Evolutionary conservation across 1,140 invertebrate genomes (phyloP).

Genomic region (Apis florea): DNA sequence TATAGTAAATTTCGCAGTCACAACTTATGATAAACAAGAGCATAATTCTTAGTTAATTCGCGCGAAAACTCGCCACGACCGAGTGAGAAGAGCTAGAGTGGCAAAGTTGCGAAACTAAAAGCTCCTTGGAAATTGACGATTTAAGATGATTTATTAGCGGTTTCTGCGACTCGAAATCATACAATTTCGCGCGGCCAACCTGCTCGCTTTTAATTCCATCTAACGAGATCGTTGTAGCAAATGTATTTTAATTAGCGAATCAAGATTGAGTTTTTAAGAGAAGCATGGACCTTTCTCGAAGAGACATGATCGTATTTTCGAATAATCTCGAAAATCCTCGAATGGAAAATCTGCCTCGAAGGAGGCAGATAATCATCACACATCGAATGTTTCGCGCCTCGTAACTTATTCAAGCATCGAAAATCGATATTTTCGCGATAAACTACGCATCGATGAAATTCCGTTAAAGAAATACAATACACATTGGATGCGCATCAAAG

Average conservation of each 20-base stretch:
- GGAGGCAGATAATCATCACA: slow-evolving; percentile 36
- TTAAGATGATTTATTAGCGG: slow-evolving; percentile 47
- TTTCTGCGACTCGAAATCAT: slow-evolving; percentile 26
- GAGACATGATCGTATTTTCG: no score
- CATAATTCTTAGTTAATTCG: slow-evolving; percentile 52
- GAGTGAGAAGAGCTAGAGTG: background rate
- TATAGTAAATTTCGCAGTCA: slow-evolving; percentile 38
- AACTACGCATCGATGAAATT: background rate
- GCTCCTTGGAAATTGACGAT: slow-evolving; percentile 43
- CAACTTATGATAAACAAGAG: slow-evolving; percentile 51
- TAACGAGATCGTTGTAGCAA: slow-evolving; percentile 17
- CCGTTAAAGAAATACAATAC: background rate
- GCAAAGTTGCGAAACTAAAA: slow-evolving; percentile 33
- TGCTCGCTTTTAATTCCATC: background rate
- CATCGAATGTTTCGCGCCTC: slow-evolving; percentile 14
- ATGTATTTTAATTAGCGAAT: background rate
- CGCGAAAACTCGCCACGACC: slow-evolving; percentile 27
- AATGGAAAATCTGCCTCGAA: slow-evolving; percentile 15
- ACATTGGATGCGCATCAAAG: background rate
- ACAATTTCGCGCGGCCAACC: slow-evolving; percentile 14
- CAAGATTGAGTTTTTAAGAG: no score
- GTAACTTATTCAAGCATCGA: slow-evolving; percentile 31
- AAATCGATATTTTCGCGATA: slow-evolving; percentile 34
- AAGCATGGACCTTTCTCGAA: no score
- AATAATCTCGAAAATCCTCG: slow-evolving; percentile 21